Conservation (phyloP, 2,113 vertebrate species). For the Dipodomys spectabilis region DNA sequence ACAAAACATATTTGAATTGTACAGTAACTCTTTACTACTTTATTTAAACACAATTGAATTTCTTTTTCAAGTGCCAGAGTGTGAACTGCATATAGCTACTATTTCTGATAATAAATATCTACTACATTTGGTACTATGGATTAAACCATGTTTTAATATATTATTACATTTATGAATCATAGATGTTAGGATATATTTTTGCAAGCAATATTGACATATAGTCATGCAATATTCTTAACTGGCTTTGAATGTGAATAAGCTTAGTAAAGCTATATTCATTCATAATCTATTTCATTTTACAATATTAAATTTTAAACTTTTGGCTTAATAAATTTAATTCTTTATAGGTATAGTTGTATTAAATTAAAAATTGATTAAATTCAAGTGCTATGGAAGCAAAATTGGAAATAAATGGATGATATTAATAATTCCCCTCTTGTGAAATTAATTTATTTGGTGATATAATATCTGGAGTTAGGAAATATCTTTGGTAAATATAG, state of each 20-base stretch:
- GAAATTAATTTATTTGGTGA: constrained; percentile 42
- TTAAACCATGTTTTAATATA: not conserved
- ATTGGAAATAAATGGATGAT: constrained; percentile 43
- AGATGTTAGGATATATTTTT: not conserved
- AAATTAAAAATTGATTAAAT: constrained; percentile 53
- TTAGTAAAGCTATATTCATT: constrained; percentile 12
- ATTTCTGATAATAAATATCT: not conserved
- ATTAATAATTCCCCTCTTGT: constrained; percentile 45
- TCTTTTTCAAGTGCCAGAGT: not conserved
- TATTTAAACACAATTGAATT: constrained; percentile 29
- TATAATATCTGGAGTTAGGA: not conserved
- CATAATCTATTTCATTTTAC: constrained; percentile 20
- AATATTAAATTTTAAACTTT: constrained; percentile 53
- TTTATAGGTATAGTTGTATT: constrained; percentile 41
- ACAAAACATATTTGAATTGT: constrained; percentile 41
- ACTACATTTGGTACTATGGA: not conserved
- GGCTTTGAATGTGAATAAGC: not conserved
- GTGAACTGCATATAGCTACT: not conserved
- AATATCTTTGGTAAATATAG: constrained; percentile 36
- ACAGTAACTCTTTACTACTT: constrained; percentile 19
- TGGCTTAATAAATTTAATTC: constrained; percentile 24
- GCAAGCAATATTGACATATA: not conserved
- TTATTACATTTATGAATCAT: not conserved
- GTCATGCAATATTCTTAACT: not conserved
- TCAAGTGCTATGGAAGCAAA: constrained; percentile 51